phyloP scores from a whole-genome alignment of 2,113 vertebrate species.

The Cercocebus atys region DNA sequence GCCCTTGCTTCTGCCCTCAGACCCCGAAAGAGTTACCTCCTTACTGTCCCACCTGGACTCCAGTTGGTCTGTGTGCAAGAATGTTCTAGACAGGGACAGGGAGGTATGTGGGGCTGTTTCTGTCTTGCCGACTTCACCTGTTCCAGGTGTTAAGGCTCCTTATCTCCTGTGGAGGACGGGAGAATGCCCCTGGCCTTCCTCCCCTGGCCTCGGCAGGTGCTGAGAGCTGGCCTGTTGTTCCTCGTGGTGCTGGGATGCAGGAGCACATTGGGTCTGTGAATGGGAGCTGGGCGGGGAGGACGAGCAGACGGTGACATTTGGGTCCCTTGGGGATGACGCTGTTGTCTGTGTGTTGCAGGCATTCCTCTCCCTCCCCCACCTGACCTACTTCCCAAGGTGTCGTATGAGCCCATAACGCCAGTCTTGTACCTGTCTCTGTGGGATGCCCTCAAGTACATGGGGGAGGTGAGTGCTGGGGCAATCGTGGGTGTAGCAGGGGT shows the following conservation, averaged over 20 bases:
- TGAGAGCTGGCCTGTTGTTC: not conserved
- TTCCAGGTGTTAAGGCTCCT: too few relatives aligned
- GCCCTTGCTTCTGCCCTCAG: not conserved
- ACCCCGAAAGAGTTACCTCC: not conserved
- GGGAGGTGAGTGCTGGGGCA: slow-evolving; percentile 81
- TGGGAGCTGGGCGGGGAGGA: not conserved
- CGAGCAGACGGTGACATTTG: too few relatives aligned
- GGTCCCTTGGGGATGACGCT: not conserved
- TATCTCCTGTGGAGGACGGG: not conserved
- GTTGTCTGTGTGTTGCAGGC: slow-evolving; percentile 68
- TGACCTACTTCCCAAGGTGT: slow-evolving; percentile 78
- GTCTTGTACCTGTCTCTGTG: slow-evolving; percentile 90
- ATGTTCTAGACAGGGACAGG: not conserved
- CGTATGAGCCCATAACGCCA: slow-evolving; percentile 80
- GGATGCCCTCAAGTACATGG: slow-evolving; percentile 86
- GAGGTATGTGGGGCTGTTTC: not conserved
- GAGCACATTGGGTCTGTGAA: not conserved
- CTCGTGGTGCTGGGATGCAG: not conserved
- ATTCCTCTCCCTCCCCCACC: slow-evolving; percentile 82
- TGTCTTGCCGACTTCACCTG: not conserved
- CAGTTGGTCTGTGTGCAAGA: too few relatives aligned
- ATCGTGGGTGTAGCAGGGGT: not conserved
- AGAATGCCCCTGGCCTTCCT: not conserved
- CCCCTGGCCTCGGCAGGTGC: not conserved
- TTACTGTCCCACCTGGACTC: not conserved